phyloP scores from a whole-genome alignment of 2,113 vertebrate species.

The Carlito syrichta region DNA sequence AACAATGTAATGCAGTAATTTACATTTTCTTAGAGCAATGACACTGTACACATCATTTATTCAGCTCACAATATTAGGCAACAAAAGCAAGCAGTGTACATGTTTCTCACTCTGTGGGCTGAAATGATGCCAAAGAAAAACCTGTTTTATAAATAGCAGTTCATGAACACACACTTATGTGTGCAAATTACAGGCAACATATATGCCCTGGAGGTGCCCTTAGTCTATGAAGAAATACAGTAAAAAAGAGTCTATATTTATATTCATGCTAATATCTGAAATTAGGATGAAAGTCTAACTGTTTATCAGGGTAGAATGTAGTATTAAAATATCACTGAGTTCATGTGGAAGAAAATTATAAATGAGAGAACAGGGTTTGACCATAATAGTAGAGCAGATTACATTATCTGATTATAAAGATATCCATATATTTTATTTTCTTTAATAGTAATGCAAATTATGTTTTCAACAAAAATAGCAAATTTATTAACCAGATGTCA shows the following conservation, averaged over 20 bases:
- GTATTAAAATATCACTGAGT: constrained; percentile 34
- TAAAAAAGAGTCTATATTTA: not conserved
- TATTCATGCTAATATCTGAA: not conserved
- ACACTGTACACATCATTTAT: not conserved
- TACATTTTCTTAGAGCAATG: constrained; percentile 18
- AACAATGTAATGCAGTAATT: not conserved
- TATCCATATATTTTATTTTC: not conserved
- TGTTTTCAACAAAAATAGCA: constrained; percentile 46
- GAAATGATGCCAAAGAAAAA: not conserved
- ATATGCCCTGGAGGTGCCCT: too few species aligned
- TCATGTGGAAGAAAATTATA: not conserved
- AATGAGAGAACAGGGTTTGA: not conserved
- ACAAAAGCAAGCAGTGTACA: not conserved
- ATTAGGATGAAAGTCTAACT: not conserved
- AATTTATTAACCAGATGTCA: constrained; percentile 62
- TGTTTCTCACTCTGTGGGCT: not conserved
- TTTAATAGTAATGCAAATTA: constrained; percentile 41
- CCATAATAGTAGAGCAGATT: not conserved
- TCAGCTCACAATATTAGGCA: not conserved
- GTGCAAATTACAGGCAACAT: rapidly evolving
- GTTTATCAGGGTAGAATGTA: constrained; percentile 26
- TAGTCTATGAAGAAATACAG: not conserved
- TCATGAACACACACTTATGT: not conserved
- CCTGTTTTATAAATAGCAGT: not conserved
- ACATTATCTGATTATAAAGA: not conserved